phyloP scores from a whole-genome alignment of 2,113 vertebrate species.

The Anas platyrhynchos region DNA sequence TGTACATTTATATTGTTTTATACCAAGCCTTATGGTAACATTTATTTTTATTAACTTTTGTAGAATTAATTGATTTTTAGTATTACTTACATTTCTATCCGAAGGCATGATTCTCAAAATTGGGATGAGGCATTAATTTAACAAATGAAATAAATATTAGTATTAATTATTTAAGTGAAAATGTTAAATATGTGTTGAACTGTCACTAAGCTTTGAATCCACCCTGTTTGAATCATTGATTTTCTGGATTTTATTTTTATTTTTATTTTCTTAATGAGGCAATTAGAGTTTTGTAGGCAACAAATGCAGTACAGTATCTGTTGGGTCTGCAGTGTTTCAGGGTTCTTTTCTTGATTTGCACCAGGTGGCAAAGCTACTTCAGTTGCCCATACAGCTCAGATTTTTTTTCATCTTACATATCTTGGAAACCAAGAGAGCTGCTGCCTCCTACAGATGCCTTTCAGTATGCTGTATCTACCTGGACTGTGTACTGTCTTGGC shows the following conservation, averaged over 20 bases:
- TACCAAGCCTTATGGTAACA: not conserved
- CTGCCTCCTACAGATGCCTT: conserved; percentile 60
- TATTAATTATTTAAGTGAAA: not conserved
- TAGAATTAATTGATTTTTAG: not conserved
- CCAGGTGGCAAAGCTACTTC: conserved; percentile 66
- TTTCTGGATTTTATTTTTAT: not conserved
- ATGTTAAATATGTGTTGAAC: not conserved
- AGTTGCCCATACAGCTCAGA: conserved; percentile 62
- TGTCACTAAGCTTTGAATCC: not conserved
- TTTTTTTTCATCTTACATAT: conserved; percentile 66
- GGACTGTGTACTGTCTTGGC: conserved; percentile 65
- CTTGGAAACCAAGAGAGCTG: conserved; percentile 62
- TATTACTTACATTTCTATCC: not conserved
- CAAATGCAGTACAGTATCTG: conserved; percentile 32
- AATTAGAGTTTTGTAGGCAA: conserved; percentile 23
- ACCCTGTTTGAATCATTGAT: not conserved
- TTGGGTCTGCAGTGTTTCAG: conserved; percentile 51
- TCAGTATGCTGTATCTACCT: conserved; percentile 64
- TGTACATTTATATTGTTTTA: not conserved
- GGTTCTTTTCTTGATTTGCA: conserved; percentile 71
- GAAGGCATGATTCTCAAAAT: not conserved
- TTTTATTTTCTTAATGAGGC: not conserved
- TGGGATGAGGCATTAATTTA: not conserved
- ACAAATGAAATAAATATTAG: not conserved
- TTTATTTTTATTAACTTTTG: not conserved